Percentiles rank a stretch among this genome's conserved stretches.
These are phyloP conservation scores for Ficedula albicollis DNA, from an alignment of 2,797 vertebrate species.

Conservation along the genomic window DNA sequence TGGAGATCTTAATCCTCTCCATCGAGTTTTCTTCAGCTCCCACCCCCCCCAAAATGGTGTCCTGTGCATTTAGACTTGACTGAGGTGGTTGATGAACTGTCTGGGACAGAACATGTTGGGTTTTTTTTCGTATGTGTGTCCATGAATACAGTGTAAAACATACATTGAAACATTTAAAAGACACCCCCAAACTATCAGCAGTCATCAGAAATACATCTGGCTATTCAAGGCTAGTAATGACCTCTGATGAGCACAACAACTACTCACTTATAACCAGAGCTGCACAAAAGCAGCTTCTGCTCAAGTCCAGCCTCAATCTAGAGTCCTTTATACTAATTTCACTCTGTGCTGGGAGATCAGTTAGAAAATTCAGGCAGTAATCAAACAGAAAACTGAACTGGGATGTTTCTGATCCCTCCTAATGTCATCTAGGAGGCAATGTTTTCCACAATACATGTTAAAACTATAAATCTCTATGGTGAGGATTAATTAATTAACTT, in stretches of 20 bases:
- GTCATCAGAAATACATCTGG: neutral
- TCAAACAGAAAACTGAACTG: neutral
- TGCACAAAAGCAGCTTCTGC: neutral
- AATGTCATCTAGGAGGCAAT: neutral
- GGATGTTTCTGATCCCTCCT: neutral
- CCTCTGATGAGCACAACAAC: neutral
- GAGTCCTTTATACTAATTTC: neutral
- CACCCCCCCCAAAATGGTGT: neutral
- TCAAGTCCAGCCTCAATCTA: neutral
- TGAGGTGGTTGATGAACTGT: neutral
- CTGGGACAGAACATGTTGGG: neutral
- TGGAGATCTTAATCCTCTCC: conserved; percentile 64
- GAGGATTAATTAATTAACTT: neutral
- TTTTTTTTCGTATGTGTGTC: neutral
- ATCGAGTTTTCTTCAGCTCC: neutral
- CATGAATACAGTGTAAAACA: neutral
- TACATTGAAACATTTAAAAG: neutral
- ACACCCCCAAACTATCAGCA: neutral
- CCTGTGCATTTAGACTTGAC: neutral
- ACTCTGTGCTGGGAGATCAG: neutral
- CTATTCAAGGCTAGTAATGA: neutral
- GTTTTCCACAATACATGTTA: neutral
- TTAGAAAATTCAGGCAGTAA: neutral
- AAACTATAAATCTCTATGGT: neutral
- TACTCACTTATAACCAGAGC: neutral